Conservation (phyloP, 2,888 invertebrate genomes). For the Volucella zonaria region DNA sequence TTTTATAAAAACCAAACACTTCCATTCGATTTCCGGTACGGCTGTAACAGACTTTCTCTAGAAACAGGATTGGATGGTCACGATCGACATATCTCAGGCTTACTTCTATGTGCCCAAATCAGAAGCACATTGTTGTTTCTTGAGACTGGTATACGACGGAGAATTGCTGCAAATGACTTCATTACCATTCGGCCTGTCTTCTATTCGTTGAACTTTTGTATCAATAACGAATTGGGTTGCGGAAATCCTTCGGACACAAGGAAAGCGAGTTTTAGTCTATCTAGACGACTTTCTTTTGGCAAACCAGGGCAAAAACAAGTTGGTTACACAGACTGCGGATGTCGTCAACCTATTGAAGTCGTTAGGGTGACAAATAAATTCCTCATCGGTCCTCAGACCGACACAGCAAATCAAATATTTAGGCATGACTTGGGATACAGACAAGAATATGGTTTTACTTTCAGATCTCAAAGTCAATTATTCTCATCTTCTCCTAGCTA, state of each 20-base stretch:
- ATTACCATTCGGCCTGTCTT: constrained; percentile 38
- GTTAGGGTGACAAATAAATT: too few relatives aligned
- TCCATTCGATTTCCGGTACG: constrained; percentile 31
- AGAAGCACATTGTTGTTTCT: constrained; percentile 26
- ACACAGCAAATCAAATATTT: constrained; percentile 19
- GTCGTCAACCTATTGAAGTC: constrained; percentile 26
- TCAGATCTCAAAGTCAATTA: constrained; percentile 1
- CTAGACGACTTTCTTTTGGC: constrained; percentile 35
- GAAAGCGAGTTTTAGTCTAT: constrained; percentile 23
- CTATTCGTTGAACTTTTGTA: constrained; percentile 27
- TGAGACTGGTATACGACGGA: constrained; percentile 31
- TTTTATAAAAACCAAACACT: constrained; percentile 43
- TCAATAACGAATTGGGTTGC: constrained; percentile 48
- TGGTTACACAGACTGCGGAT: constrained; percentile 41
- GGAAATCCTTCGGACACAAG: constrained; percentile 24
- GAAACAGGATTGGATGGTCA: constrained; percentile 34
- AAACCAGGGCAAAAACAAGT: constrained; percentile 36
- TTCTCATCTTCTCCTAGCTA: background rate
- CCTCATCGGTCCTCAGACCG: constrained; percentile 24
- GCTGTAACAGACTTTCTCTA: constrained; percentile 42
- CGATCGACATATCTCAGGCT: constrained; percentile 33
- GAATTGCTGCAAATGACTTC: constrained; percentile 37
- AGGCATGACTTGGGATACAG: constrained; percentile 34
- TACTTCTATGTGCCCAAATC: constrained; percentile 29
- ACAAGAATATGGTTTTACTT: constrained; percentile 11